Evolutionary conservation across 1,140 invertebrate genomes (phyloP), one percentile per base, ranked within the genome.

Genomic region (Telenomus remus): DNA sequence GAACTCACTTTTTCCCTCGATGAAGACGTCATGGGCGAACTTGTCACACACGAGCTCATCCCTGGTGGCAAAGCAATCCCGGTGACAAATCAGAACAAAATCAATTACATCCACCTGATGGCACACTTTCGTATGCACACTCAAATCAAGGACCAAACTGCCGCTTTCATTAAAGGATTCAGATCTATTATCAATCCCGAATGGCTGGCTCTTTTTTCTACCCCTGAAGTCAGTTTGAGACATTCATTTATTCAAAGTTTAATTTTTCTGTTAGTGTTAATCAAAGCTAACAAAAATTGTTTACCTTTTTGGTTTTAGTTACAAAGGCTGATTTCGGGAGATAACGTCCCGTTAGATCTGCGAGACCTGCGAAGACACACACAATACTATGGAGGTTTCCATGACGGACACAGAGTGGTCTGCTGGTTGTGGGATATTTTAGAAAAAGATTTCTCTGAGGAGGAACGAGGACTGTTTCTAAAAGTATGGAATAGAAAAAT

Each of bases 361-460:
- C 90, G 92, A 80, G 97, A 99, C 89, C 89, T 99, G 46, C 91
- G 97, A 54, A 92, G 92, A 77, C 94, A 99, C 87, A 99, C 97
- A 1, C 96, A 98, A 88, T 99, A 99, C 89, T 99, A 98, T 89
- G 98, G 98, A 37, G 98, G 98, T 5, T 99, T 99, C 88, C 98
- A 99, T 86, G 97, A 98, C 88, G 98, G 96, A 70, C 98, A 99
- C 89, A 91, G 96, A 73, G 96, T 99, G 39, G 95, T 99, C 11
- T 94, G 95, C 81, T 99, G 98, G 98, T 89, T 99, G 10, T 99
- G 98, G 98, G 97, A 99, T 87, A 96, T 99, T 76, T 88, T 99
- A 19, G 95, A 98, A 79, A 95, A 96, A 81, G 98, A 99, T 88
- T 99, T 99, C 86, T 93, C 90, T 8, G 93, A 95, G 84, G 91